phyloP scores from a whole-genome alignment of 1,140 invertebrate genomes.

The Panagrolaimus sp. region DNA sequence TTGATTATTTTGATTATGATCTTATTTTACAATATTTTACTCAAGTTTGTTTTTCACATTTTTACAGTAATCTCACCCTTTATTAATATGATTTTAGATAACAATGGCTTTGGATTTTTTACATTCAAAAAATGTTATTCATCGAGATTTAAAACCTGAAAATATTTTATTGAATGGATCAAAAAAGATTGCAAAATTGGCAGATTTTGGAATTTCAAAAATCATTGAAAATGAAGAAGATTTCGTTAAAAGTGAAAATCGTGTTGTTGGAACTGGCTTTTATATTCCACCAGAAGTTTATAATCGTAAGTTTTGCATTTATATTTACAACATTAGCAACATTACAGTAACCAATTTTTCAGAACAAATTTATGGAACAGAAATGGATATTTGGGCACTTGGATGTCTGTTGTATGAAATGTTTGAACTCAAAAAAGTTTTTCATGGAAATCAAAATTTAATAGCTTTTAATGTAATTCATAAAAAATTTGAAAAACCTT shows the following conservation, averaged over 20 bases:
- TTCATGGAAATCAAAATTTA: neutral
- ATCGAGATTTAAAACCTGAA: constrained; percentile 34
- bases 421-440: constrained; percentile 11
- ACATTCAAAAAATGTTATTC: constrained; percentile 17
- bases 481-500: neutral
- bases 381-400: constrained; percentile 10
- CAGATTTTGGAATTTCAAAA: constrained; percentile 26
- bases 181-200: constrained; percentile 25
- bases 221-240: neutral
- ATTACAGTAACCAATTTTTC: neutral
- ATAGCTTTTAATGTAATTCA: neutral
- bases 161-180: constrained; percentile 27
- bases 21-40: neutral
- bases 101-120: constrained; percentile 11
- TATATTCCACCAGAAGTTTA: constrained; percentile 18
- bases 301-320: neutral
- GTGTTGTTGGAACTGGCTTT: neutral
- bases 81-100: constrained; percentile 6
- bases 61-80: neutral
- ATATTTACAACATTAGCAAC: neutral
- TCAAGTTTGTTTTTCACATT: neutral
- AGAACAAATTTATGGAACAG: no score
- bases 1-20: neutral
- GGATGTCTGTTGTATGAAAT: constrained; percentile 20
- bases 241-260: neutral